phyloP scores from a whole-genome alignment of 2,797 vertebrate genomes.

The Takifugu rubripes region DNA sequence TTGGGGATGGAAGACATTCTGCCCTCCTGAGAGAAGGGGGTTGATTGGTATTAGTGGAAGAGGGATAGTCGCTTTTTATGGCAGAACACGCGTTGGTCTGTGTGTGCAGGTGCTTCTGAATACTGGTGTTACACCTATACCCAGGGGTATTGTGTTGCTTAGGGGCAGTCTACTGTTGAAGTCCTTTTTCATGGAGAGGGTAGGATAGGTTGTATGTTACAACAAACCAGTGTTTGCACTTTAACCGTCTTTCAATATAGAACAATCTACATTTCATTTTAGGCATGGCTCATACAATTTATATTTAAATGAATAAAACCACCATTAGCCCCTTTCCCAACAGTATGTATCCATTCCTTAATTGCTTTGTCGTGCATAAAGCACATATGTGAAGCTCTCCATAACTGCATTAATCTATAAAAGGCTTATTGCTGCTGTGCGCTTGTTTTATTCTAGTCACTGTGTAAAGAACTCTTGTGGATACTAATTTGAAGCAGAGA shows the following conservation, averaged over 20 bases:
- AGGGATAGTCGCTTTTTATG: conserved; percentile 49
- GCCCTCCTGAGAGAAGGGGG: conserved; percentile 61
- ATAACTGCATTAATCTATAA: not conserved
- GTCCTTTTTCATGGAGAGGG: conserved; percentile 7
- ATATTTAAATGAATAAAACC: too few relatives aligned
- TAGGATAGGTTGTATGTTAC: not conserved
- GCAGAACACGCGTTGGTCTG: not conserved
- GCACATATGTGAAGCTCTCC: too few relatives aligned
- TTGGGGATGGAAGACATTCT: conserved; percentile 54
- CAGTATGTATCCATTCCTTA: too few relatives aligned
- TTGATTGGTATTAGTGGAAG: conserved; percentile 59
- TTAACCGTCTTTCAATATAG: too few relatives aligned
- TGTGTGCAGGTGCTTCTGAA: conserved; percentile 27
- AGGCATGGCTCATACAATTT: too few relatives aligned
- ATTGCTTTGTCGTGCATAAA: too few relatives aligned
- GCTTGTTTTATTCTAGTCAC: conserved; percentile 11
- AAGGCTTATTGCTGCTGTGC: conserved; percentile 11
- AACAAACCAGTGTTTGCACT: not conserved
- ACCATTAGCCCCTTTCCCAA: too few relatives aligned
- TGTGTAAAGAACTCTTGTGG: conserved; percentile 21
- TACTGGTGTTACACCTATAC: conserved; percentile 24
- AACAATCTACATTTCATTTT: too few relatives aligned
- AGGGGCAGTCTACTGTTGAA: conserved; percentile 16
- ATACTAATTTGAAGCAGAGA: conserved; percentile 34
- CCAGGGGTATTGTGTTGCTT: conserved; percentile 34